Evolutionary conservation across 2,888 invertebrate species (phyloP), one percentile per base, ranked within the genome.

Genomic region (Mythimna lalbum): DNA sequence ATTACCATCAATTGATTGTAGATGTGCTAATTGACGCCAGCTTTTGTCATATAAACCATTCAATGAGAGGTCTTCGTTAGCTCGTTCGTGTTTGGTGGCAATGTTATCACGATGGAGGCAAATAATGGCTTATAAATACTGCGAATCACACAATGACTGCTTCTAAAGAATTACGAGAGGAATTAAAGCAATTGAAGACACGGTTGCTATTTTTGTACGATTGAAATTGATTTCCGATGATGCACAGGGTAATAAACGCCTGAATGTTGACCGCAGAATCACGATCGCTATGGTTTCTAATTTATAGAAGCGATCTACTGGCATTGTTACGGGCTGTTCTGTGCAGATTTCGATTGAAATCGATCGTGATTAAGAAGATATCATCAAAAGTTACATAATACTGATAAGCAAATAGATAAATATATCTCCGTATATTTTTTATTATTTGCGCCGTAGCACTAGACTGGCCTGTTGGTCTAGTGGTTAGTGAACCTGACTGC

Each of bases 201-300:
- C 55, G 27, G 66, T 57, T 43, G 61, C 63, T 55, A 80, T 81
- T 80, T 70, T 55, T 62, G 67, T 53, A 56, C 69, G 77, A 84
- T 84, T 83, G 79, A 78, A 75, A 80, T 81, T 84, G 79, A 80
- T 76, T 81, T 74, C 72, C 57, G 72, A 82, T 81, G 74, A 80
- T 76, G 69, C 61, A 65, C 64, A 67, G 63, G 63, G 63, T 73
- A 68, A 69, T 78, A 76, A 80, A 79, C 69, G 65, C 63, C 31
- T 73, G 55, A 33, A 71, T 78, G 77, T 73, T 79, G 69, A 82
- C 63, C 65, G 67, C 52, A 68, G 72, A 73, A 71, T 73, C 69
- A 68, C 76, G 75, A 81, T 82, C 76, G 84, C 86, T 86, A 88
- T 88, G 85, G 89, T 90, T 90, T 89, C 86, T 89, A 89, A 87